phyloP scores from a whole-genome alignment of 2,113 vertebrate species.

The Ginglymostoma cirratum region DNA sequence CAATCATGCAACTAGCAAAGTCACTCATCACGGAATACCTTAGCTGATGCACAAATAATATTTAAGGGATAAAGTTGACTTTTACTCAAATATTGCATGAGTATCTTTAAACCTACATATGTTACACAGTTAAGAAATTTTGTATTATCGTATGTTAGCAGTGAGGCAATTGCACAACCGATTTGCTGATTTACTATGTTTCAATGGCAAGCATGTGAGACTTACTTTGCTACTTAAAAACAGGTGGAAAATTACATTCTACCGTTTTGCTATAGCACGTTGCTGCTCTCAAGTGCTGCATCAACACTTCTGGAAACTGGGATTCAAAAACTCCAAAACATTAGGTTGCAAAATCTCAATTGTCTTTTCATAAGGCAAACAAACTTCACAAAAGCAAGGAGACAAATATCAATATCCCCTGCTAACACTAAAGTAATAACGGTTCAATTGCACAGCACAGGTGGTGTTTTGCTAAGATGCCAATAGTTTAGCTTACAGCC shows the following conservation, averaged over 20 bases:
- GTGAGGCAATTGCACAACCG: not conserved
- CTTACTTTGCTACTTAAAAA: not conserved
- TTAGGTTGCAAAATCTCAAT: not conserved
- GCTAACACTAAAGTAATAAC: not conserved
- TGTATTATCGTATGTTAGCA: not conserved
- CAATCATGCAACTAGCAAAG: no score
- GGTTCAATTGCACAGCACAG: not conserved
- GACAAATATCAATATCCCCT: not conserved
- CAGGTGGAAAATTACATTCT: not conserved
- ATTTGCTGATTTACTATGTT: not conserved
- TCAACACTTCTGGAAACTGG: not conserved
- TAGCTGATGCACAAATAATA: no score
- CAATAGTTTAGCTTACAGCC: not conserved
- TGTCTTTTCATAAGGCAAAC: not conserved
- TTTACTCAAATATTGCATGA: not conserved
- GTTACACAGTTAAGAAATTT: not conserved
- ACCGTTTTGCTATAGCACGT: not conserved
- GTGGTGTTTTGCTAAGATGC: not conserved
- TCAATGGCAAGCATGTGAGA: not conserved
- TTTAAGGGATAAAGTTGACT: no score
- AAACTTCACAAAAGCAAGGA: not conserved
- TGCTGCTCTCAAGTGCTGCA: not conserved
- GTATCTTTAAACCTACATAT: not conserved
- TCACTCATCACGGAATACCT: no score
- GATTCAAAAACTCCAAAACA: not conserved